A percentile compares a stretch with the other conserved stretches of the same genome.
Conservation (phyloP, 2,888 invertebrate genomes). For the Lathronympha strigana region DNA sequence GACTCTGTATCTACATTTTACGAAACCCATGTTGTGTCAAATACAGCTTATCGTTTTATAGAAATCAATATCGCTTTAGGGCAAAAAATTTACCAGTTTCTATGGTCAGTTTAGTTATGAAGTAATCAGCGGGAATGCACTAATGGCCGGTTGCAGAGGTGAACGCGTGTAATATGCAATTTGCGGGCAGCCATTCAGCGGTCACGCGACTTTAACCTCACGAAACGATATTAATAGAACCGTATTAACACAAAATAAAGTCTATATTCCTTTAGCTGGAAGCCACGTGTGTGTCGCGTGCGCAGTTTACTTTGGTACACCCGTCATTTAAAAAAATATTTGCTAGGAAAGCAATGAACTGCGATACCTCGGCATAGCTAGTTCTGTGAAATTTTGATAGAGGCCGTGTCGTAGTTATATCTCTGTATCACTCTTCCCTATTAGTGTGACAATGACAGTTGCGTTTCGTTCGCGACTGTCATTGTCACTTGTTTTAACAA, state of each 20-base stretch:
- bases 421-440: too few relatives aligned
- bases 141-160: constrained; percentile 75
- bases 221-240: constrained; percentile 36
- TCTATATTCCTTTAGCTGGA: constrained; percentile 12
- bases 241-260: constrained; percentile 15
- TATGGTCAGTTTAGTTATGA: constrained; percentile 75
- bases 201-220: constrained; percentile 68
- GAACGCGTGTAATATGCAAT: constrained; percentile 78
- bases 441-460: too few relatives aligned
- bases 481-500: too few relatives aligned
- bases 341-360: constrained; percentile 26
- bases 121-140: constrained; percentile 79
- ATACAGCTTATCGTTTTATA: constrained; percentile 44
- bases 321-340: constrained; percentile 20
- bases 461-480: too few relatives aligned
- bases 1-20: not conserved
- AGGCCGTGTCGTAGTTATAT: too few relatives aligned
- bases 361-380: not conserved
- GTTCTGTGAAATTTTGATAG: not conserved
- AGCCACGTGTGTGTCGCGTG: constrained; percentile 25
- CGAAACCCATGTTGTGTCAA: constrained; percentile 1
- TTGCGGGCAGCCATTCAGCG: constrained; percentile 69
- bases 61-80: constrained; percentile 54
- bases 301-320: constrained; percentile 19
- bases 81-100: constrained; percentile 72